A percentile compares a stretch with the other conserved stretches of the same genome.
Evolutionary conservation across 2,888 invertebrate genomes (phyloP).

Genomic region (Eupithecia subumbrata): DNA sequence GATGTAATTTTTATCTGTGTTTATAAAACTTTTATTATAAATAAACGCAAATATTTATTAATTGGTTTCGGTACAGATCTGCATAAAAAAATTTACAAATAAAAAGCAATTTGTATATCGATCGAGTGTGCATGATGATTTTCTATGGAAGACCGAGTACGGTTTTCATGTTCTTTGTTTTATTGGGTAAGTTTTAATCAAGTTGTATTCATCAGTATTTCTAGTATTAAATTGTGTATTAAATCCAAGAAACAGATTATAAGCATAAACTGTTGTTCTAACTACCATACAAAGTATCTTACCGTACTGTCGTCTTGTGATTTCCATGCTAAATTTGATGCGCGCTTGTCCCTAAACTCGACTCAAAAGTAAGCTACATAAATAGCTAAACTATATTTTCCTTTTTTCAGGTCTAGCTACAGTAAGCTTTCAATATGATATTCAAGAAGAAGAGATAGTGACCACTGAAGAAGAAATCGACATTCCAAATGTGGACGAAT

Average conservation of each 20-base stretch:
- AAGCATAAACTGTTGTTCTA: neutral
- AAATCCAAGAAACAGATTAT: neutral
- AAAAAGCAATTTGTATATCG: neutral
- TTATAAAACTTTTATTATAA: too few relatives aligned
- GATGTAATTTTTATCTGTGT: too few relatives aligned
- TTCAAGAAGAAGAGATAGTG: constrained; percentile 63
- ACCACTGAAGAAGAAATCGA: constrained; percentile 60
- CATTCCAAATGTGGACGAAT: constrained; percentile 75
- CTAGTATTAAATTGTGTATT: neutral
- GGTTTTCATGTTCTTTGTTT: constrained; percentile 23
- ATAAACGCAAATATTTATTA: neutral
- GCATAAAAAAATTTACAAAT: neutral
- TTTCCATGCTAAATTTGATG: neutral
- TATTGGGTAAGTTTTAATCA: constrained; percentile 36
- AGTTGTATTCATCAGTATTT: neutral
- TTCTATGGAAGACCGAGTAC: constrained; percentile 16
- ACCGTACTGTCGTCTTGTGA: neutral
- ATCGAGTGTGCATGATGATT: constrained; percentile 23
- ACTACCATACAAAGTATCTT: neutral
- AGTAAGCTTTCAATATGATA: constrained; percentile 65
- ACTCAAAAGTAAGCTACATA: neutral
- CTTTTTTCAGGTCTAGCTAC: constrained; percentile 55
- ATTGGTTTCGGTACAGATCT: neutral
- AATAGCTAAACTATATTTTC: too few relatives aligned
- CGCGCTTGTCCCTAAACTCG: neutral